Percentiles rank a stretch among this genome's conserved stretches.
Conservation (phyloP, 92 coral and sea anemone genomes). For the Bergia sp. region DNA sequence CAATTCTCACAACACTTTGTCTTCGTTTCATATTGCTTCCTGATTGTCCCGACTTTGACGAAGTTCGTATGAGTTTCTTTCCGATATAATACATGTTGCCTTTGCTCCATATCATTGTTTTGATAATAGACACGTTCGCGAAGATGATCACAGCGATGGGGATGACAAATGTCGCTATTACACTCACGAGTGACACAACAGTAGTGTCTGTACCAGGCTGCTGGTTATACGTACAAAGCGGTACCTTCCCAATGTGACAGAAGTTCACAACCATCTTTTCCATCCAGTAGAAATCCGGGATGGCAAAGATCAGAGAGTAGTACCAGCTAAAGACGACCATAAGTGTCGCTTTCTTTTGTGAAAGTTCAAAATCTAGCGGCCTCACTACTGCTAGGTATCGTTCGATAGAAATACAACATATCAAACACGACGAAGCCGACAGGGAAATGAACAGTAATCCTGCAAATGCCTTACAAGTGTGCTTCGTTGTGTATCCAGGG, state of each 20-base stretch:
- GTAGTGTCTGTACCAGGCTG: slow-evolving; percentile 63
- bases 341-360: slow-evolving; percentile 62
- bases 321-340: slow-evolving; percentile 84
- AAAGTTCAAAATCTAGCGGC: slow-evolving; percentile 79
- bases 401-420: slow-evolving; percentile 86
- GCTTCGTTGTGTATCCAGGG: slow-evolving; percentile 55
- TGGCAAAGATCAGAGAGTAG: slow-evolving; percentile 70
- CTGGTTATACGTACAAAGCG: slow-evolving; percentile 67
- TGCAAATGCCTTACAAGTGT: slow-evolving; percentile 68
- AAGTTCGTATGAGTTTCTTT: slow-evolving; percentile 40
- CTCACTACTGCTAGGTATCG: slow-evolving; percentile 87
- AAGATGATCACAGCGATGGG: slow-evolving; percentile 67
- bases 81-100: slow-evolving; percentile 45
- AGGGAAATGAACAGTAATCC: slow-evolving; percentile 77
- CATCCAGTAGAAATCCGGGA: slow-evolving; percentile 80
- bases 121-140: slow-evolving; percentile 71
- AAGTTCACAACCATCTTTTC: slow-evolving; percentile 50
- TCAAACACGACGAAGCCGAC: slow-evolving; percentile 68
- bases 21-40: slow-evolving; percentile 32
- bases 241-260: slow-evolving; percentile 64
- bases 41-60: neutral
- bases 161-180: slow-evolving; percentile 72
- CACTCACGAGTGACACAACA: slow-evolving; percentile 52
- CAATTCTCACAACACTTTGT: slow-evolving; percentile 69
- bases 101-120: slow-evolving; percentile 45